Evolutionary conservation across 2,888 invertebrate species (phyloP), one percentile per base, ranked within the genome.

Genomic region (Bugula neritina): DNA sequence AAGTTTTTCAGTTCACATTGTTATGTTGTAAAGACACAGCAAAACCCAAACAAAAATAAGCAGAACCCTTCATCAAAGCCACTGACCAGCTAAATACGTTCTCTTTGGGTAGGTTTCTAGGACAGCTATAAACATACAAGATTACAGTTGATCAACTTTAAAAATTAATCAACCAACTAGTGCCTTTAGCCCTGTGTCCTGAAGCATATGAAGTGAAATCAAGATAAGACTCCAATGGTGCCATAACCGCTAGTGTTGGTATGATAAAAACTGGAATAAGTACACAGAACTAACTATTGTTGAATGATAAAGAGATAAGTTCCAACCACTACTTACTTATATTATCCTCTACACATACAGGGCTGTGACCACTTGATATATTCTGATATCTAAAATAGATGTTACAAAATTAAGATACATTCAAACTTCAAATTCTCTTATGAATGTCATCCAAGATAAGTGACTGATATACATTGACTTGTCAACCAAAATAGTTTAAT

Each of bases 351-450:
- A 5, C 5, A 31, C 63, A 63, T 31, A 29, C 10, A 13, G 31
- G 31, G 27, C 63, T 63, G 5, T 17, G 13, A 5, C 63, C 63
- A 31, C 31, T 25, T 21, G 25, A 25, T 31, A 63, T 31, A 31
- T 63, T 34, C 34, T 63, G 63, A 25, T 13, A 25, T 31, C 63
- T 63, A 31, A 63, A 63, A 63, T n/a, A n/a, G n/a, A n/a, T n/a
- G n/a, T n/a, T n/a, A n/a, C 63, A 63, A 5, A 34, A 63, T 43
- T 43, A 17, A 5, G 17, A 43, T 17, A 43, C 43, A 17, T 43
- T 43, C n/a, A n/a, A n/a, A n/a, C n/a, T n/a, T n/a, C n/a, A n/a
- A n/a, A n/a, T n/a, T n/a, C n/a, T n/a, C n/a, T n/a, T n/a, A n/a
- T n/a, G n/a, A n/a, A n/a, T n/a, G n/a, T n/a, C n/a, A n/a, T n/a